phyloP scores from a whole-genome alignment of 2,113 vertebrate species.

The Burhinus bistriatus region DNA sequence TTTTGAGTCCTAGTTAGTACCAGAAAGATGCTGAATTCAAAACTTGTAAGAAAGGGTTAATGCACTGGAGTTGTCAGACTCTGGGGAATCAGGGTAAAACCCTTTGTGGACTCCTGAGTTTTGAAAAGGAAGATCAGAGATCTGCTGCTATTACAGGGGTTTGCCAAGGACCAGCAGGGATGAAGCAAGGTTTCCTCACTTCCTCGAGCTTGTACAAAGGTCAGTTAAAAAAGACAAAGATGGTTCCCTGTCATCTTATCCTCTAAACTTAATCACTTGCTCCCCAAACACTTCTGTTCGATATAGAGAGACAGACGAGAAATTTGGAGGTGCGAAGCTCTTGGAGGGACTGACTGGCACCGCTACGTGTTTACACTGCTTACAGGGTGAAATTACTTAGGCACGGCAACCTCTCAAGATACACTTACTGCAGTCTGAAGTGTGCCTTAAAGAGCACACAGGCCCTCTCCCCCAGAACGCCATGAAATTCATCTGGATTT shows the following conservation, averaged over 20 bases:
- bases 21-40: not conserved
- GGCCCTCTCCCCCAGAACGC: not conserved
- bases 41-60: not conserved
- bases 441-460: not conserved
- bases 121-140: not conserved
- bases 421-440: conserved; percentile 1
- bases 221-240: not conserved
- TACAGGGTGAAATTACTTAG: not conserved
- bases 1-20: not conserved
- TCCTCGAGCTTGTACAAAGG: not conserved
- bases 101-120: not conserved
- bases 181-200: not conserved
- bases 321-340: not conserved
- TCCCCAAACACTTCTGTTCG: not conserved
- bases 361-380: not conserved
- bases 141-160: not conserved
- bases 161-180: not conserved
- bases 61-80: not conserved
- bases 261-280: not conserved
- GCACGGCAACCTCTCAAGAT: not conserved
- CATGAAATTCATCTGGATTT: not conserved
- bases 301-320: not conserved
- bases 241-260: not conserved
- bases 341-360: not conserved
- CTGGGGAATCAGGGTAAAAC: not conserved